A percentile compares a stretch with the other conserved stretches of the same genome.
These are phyloP conservation scores for Drosophila littoralis DNA, from an alignment of 1,140 invertebrate species.

Conservation along the genomic window DNA sequence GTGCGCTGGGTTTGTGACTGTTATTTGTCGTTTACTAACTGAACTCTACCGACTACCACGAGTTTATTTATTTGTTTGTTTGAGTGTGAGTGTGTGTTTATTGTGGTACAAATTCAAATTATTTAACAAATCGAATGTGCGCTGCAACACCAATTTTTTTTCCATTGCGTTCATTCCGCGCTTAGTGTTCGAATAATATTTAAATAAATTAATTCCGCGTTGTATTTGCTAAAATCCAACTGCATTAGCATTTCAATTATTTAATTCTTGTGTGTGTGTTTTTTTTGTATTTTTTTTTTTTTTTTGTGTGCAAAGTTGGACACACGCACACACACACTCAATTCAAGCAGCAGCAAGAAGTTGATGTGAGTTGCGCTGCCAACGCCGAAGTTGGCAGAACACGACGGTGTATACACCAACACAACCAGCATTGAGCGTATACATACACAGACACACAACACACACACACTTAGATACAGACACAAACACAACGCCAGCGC, in stretches of 20 bases:
- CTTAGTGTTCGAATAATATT: slow-evolving; percentile 8
- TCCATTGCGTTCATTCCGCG: slow-evolving; percentile 9
- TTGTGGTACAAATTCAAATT: slow-evolving; percentile 37
- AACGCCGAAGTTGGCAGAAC: slow-evolving; percentile 44
- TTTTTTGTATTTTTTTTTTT: slow-evolving; percentile 32
- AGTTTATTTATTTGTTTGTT: slow-evolving; percentile 16
- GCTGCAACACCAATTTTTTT: slow-evolving; percentile 14
- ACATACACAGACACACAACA: slow-evolving; percentile 37
- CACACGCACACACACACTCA: slow-evolving; percentile 12
- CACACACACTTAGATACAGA: slow-evolving; percentile 20
- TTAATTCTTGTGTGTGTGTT: slow-evolving; percentile 23
- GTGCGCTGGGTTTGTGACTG: slow-evolving; percentile 42
- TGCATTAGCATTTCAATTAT: slow-evolving; percentile 7
- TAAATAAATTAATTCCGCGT: background rate
- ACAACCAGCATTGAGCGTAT: slow-evolving; percentile 49
- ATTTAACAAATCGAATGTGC: slow-evolving; percentile 30
- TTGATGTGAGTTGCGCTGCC: slow-evolving; percentile 36
- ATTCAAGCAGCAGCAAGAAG: slow-evolving; percentile 30
- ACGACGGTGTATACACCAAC: slow-evolving; percentile 43
- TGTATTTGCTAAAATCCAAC: background rate
- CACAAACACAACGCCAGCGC: slow-evolving; percentile 20
- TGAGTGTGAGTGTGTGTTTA: slow-evolving; percentile 15
- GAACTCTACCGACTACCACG: slow-evolving; percentile 39
- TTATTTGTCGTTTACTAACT: slow-evolving; percentile 30
- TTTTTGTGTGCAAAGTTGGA: slow-evolving; percentile 34